Evolutionary conservation across 64 coral and sea anemone genomes (phyloP).

Genomic region (Montipora cactus): DNA sequence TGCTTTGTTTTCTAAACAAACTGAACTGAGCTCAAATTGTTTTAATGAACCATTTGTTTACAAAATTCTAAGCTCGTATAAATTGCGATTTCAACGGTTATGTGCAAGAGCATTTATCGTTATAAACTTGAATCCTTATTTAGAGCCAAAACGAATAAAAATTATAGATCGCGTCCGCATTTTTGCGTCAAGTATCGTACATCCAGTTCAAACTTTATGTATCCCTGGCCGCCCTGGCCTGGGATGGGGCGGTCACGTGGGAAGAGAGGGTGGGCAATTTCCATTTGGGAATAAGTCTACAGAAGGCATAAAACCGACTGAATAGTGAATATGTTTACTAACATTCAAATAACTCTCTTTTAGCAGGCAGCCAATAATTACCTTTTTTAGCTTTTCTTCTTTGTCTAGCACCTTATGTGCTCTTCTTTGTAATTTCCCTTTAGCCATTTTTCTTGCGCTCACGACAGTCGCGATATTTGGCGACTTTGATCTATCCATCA

Average conservation of each 20-base stretch:
- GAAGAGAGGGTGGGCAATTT: neutral
- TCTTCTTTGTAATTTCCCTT: conserved; percentile 20
- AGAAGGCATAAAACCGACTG: neutral
- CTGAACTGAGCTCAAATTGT: neutral
- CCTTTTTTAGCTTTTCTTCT: conserved; percentile 13
- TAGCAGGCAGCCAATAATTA: neutral
- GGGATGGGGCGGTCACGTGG: no score
- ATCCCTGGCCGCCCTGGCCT: no score
- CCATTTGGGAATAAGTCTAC: no score
- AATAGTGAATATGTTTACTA: neutral
- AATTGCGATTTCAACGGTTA: neutral
- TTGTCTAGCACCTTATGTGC: neutral
- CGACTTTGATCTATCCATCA: conserved; percentile 31
- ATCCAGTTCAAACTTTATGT: no score
- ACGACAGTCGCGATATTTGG: conserved; percentile 24
- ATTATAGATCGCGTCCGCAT: no score
- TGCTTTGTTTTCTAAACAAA: conserved; percentile 38
- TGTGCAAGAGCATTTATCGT: neutral
- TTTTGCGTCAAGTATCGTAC: no score
- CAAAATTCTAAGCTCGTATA: neutral
- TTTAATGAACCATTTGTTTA: conserved; percentile 14
- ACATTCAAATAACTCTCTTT: no score
- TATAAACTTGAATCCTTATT: neutral
- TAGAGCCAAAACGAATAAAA: no score
- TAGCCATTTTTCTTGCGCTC: neutral